Conservation (phyloP, 2,113 vertebrate genomes). For the Oreochromis spilurus region DNA sequence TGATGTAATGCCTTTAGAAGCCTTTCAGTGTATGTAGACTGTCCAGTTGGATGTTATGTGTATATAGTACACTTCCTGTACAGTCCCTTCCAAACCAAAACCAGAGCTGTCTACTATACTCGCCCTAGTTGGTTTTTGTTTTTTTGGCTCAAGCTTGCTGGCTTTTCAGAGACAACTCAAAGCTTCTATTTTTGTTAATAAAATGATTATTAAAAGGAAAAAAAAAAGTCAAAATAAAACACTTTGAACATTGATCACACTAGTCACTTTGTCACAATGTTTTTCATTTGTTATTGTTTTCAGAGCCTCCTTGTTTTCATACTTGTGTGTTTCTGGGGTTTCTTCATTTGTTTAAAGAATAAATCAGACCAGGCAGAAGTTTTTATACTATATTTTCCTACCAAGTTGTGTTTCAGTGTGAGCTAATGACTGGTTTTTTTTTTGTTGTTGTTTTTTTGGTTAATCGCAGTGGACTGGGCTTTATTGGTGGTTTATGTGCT, state of each 20-base stretch:
- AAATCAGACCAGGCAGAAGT: slow-evolving; percentile 52
- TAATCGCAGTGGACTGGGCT: slow-evolving; percentile 5
- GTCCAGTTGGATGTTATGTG: slow-evolving; percentile 55
- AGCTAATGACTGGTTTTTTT: slow-evolving; percentile 28
- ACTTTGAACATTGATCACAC: slow-evolving; percentile 69
- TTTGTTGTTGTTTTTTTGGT: slow-evolving; percentile 14
- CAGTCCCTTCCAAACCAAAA: slow-evolving; percentile 66
- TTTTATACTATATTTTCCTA: slow-evolving; percentile 82
- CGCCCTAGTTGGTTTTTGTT: slow-evolving; percentile 34
- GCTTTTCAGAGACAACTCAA: slow-evolving; percentile 71
- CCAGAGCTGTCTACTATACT: slow-evolving; percentile 61
- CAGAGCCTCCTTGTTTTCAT: slow-evolving; percentile 49
- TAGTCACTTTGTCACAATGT: slow-evolving; percentile 71
- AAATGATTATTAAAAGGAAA: slow-evolving; percentile 53
- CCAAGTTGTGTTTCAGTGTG: slow-evolving; percentile 65
- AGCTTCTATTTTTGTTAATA: slow-evolving; percentile 81
- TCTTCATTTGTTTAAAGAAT: slow-evolving; percentile 48
- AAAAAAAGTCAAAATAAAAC: slow-evolving; percentile 63
- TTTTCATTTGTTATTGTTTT: slow-evolving; percentile 45
- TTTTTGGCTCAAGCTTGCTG: slow-evolving; percentile 40
- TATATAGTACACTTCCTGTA: slow-evolving; percentile 62
- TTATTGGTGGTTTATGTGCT: slow-evolving; percentile 49
- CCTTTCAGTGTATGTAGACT: slow-evolving; percentile 56
- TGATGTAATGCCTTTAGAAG: not conserved
- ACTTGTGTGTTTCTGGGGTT: slow-evolving; percentile 36